Evolutionary conservation across 2,888 invertebrate genomes (phyloP).

Genomic region (Lumbricus terrestris): DNA sequence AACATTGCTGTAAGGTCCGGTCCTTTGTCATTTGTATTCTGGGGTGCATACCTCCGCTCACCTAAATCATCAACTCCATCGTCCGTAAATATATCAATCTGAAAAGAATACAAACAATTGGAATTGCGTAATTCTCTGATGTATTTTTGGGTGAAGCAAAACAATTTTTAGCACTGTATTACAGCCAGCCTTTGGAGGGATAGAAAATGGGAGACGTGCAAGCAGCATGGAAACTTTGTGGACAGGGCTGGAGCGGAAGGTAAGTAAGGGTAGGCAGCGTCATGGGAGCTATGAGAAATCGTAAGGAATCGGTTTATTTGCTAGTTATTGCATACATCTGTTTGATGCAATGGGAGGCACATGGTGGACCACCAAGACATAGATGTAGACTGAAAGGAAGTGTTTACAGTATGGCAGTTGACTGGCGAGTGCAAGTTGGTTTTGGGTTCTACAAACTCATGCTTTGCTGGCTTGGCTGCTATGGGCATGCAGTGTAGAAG

Average conservation of each 20-base stretch:
- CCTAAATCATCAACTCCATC: constrained; percentile 16
- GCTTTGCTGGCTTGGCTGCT: neutral
- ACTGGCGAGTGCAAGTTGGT: neutral
- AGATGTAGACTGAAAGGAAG: neutral
- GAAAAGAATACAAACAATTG: constrained; percentile 21
- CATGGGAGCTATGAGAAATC: neutral
- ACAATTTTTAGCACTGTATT: neutral
- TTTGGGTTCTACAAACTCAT: neutral
- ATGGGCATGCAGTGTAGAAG: neutral
- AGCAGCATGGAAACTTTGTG: neutral
- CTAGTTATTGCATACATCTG: neutral
- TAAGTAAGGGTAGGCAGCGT: neutral
- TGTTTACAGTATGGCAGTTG: neutral
- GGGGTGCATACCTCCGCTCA: neutral
- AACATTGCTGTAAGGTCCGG: neutral
- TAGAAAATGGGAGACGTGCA: neutral
- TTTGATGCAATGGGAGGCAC: neutral
- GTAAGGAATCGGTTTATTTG: neutral
- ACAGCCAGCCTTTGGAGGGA: neutral
- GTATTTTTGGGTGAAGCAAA: neutral
- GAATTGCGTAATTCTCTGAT: neutral
- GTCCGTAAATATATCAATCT: constrained; percentile 14
- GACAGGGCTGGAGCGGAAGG: neutral
- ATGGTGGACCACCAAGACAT: neutral
- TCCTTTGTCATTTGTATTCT: neutral